Conservation (phyloP, 2,113 vertebrate genomes). For the Tretioscincus oriximinensis region DNA sequence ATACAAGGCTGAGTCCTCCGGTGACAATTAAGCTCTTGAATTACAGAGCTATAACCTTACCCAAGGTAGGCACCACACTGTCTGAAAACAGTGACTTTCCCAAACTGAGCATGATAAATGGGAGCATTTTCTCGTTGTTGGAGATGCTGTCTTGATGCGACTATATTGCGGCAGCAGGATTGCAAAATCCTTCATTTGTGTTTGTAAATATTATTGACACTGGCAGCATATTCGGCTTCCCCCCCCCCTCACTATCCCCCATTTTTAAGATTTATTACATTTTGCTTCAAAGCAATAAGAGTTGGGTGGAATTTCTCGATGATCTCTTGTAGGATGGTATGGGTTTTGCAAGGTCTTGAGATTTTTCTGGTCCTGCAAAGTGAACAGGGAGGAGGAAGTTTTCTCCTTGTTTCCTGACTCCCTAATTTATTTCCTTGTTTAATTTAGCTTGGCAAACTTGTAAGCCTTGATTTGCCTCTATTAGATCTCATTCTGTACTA, state of each 20-base stretch:
- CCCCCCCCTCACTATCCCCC: background rate
- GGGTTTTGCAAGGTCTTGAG: background rate
- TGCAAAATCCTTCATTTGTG: conserved; percentile 53
- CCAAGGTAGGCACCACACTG: conserved; percentile 32
- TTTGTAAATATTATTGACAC: conserved; percentile 62
- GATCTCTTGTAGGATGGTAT: conserved; percentile 16
- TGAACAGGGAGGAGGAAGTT: background rate
- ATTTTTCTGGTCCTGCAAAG: background rate
- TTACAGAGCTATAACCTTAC: conserved; percentile 48
- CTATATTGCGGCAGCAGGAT: conserved; percentile 47
- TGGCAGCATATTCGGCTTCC: conserved; percentile 31
- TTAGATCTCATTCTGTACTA: background rate
- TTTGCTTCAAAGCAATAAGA: conserved; percentile 56
- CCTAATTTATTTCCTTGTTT: background rate
- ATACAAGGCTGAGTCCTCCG: conserved; percentile 42
- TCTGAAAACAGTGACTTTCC: conserved; percentile 48
- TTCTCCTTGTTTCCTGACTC: background rate
- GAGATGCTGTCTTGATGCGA: conserved; percentile 52
- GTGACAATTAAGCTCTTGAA: conserved; percentile 45
- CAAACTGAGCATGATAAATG: conserved; percentile 46
- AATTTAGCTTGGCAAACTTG: background rate
- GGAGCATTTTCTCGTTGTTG: conserved; percentile 48
- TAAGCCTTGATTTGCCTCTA: conserved; percentile 13
- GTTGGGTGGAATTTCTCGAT: conserved; percentile 19
- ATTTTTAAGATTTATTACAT: conserved; percentile 47